Percentiles rank a stretch among this genome's conserved stretches.
phyloP scores from a whole-genome alignment of 2,113 vertebrate species.

The Pyxicephalus adspersus region DNA sequence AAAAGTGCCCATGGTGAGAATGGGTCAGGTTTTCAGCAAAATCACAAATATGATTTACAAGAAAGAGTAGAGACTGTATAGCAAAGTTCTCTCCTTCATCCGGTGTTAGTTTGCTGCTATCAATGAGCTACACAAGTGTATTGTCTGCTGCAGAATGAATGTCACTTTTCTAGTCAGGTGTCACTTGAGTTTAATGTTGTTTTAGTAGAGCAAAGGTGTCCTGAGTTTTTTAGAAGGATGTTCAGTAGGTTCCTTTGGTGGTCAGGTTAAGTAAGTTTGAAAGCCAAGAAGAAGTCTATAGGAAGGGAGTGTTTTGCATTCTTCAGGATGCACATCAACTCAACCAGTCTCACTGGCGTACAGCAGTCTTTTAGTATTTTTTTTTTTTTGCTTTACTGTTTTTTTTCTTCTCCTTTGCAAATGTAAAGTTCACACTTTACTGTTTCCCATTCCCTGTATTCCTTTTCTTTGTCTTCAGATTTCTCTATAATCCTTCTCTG shows the following conservation, averaged over 20 bases:
- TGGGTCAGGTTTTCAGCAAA: neutral
- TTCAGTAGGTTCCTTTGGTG: neutral
- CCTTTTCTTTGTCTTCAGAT: neutral
- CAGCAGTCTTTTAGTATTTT: neutral
- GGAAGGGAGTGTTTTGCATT: neutral
- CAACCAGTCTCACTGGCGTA: neutral
- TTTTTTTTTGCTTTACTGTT: neutral
- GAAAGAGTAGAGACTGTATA: too few species aligned
- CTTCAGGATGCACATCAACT: too few species aligned
- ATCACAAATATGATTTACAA: too few species aligned
- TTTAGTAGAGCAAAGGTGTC: neutral
- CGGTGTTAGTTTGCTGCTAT: neutral
- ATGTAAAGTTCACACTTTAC: too few species aligned
- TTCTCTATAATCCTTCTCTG: too few species aligned
- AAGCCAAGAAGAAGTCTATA: neutral
- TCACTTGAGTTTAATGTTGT: neutral
- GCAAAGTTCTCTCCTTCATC: neutral
- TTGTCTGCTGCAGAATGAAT: neutral
- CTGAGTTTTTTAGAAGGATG: neutral
- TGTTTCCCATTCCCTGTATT: neutral
- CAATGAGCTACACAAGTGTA: neutral
- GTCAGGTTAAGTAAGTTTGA: neutral
- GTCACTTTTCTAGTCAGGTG: neutral
- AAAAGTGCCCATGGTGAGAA: slow-evolving; percentile 51
- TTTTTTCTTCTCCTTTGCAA: too few species aligned